These are phyloP conservation scores for Glaucidium brasilianum DNA, from an alignment of 2,113 vertebrate species.

Conservation along the genomic window DNA sequence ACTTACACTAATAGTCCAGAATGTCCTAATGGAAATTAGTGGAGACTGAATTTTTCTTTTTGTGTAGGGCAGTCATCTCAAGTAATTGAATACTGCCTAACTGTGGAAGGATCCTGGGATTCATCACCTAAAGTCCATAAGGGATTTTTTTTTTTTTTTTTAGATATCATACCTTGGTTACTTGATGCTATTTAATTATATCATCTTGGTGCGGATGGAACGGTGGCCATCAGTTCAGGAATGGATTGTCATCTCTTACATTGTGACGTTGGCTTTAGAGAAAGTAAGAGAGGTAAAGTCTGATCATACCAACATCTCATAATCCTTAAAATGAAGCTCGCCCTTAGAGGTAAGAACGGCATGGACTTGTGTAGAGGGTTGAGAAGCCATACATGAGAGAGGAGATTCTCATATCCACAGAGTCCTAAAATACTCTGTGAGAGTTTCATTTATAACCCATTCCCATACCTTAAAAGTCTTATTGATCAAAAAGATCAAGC, in stretches of 20 bases:
- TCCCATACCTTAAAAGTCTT: neutral
- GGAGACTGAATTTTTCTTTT: neutral
- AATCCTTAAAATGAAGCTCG: neutral
- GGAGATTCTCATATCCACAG: neutral
- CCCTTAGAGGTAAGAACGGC: neutral
- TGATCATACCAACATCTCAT: neutral
- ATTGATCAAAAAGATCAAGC: neutral
- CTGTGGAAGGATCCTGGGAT: neutral
- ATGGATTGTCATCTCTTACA: slow-evolving; percentile 94
- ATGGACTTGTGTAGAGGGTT: neutral
- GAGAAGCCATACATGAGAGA: neutral
- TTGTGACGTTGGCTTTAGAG: slow-evolving; percentile 90
- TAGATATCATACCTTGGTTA: slow-evolving; percentile 94
- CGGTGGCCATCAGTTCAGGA: slow-evolving; percentile 92
- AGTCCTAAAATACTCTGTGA: neutral
- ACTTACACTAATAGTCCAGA: neutral
- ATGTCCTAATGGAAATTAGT: neutral
- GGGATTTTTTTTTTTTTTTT: neutral
- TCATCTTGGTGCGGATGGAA: slow-evolving; percentile 97
- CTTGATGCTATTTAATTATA: slow-evolving; percentile 94
- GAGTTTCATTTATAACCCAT: neutral
- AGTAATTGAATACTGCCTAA: neutral
- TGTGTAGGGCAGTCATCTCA: neutral
- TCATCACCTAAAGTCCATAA: neutral
- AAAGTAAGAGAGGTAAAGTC: slow-evolving; percentile 91